Conservation (phyloP, 2,888 invertebrate species). For the Nowickia ferox region DNA sequence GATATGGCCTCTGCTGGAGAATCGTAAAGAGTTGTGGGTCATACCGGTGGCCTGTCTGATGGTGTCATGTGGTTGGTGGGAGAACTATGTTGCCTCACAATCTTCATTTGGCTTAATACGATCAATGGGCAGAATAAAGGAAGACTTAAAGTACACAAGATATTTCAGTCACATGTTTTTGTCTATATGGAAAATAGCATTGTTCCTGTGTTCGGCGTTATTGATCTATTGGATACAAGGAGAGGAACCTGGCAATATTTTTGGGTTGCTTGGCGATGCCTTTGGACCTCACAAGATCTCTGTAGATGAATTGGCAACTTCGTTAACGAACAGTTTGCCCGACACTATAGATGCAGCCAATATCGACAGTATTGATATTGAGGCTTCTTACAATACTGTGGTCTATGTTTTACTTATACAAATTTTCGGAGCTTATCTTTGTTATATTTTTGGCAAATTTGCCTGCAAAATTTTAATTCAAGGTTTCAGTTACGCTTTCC, state of each 20-base stretch:
- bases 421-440: constrained; percentile 91
- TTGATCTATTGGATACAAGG: constrained; percentile 90
- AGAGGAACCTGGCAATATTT: constrained; percentile 90
- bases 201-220: constrained; percentile 90
- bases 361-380: constrained; percentile 89
- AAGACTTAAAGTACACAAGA: constrained; percentile 90
- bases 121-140: constrained; percentile 90
- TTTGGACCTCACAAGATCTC: constrained; percentile 91
- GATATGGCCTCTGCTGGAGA: constrained; percentile 94
- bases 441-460: constrained; percentile 97
- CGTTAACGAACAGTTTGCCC: constrained; percentile 84
- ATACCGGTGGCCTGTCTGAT: constrained; percentile 93
- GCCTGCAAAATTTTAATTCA: constrained; percentile 98
- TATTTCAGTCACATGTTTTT: constrained; percentile 96
- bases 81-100: constrained; percentile 95
- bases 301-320: constrained; percentile 86
- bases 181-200: constrained; percentile 94
- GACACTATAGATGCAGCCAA: constrained; percentile 90
- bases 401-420: constrained; percentile 91
- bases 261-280: constrained; percentile 88
- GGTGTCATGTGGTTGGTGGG: constrained; percentile 98
- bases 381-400: constrained; percentile 89
- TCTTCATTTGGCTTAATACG: constrained; percentile 90
- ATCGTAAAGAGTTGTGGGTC: constrained; percentile 90
- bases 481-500: constrained; percentile 98